Evolutionary conservation across 2,888 invertebrate species (phyloP), one percentile per base, ranked within the genome.

Genomic region (Lithodes maja): DNA sequence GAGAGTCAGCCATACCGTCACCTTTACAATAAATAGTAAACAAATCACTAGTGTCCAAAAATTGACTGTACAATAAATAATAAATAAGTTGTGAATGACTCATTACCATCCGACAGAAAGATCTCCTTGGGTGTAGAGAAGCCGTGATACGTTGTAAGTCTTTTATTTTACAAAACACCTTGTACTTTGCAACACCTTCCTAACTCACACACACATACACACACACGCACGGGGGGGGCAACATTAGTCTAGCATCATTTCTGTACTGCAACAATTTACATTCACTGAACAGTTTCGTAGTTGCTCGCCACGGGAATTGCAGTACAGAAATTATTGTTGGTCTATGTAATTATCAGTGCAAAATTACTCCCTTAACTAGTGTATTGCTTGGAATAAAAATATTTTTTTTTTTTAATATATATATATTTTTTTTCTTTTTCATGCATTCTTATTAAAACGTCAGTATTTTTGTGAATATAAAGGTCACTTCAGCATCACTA

Each of bases 401-500:
- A 87, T 83, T 69, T 78, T 83, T 87, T n/a, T 71, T 71, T n/a
- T n/a, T 71, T 71, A n/a, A 71, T 71, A n/a, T 71, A 71, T 71
- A n/a, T 79, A 79, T 79, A 53, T 79, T 54, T 79, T 79, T 85
- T 78, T 61, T 82, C 68, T 80, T 61, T 77, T 80, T 80, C 80
- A 55, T 89, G 81, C 84, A 89, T 83, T 78, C 83, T 83, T 83
- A 83, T 78, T 83, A 77, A 83, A 79, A 80, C 68, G 69, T 78
- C 84, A 53, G 53, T 54, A 15, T 80, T 71, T 81, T 85, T 89
- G 80, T 86, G 74, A 71, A 86, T 71, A 85, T 85, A 89, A 89
- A 89, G 88, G 88, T 89, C 88, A 89, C 88, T 89, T 89, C 81
- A 89, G 88, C 88, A 89, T 89, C 88, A 89, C 88, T 81, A 82